Evolutionary conservation across 2,797 vertebrate species (phyloP).

Genomic region (Bradypodion ventrale): DNA sequence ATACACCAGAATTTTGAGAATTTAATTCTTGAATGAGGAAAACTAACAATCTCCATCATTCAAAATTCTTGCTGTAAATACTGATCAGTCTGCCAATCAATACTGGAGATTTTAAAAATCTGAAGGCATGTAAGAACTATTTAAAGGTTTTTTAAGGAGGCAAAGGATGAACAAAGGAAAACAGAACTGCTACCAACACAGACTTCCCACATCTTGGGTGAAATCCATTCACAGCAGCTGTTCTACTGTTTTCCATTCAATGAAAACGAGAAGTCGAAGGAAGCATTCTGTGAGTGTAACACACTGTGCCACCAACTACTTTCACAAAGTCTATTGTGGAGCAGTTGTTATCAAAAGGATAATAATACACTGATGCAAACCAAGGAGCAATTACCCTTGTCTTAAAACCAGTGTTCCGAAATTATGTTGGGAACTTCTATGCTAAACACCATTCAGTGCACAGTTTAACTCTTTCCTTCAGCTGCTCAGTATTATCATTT

Average conservation of each 20-base stretch:
- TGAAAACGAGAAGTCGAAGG: background rate
- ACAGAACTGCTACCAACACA: background rate
- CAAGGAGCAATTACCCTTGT: background rate
- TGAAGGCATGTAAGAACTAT: background rate
- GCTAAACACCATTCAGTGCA: constrained; percentile 1
- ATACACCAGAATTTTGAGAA: background rate
- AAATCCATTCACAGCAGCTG: background rate
- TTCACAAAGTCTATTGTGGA: background rate
- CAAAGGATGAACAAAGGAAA: accelerated
- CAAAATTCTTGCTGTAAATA: constrained; percentile 2
- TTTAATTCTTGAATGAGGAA: background rate
- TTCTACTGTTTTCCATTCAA: background rate
- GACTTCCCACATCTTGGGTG: background rate
- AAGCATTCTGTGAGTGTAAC: background rate
- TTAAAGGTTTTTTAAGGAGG: background rate
- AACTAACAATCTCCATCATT: background rate
- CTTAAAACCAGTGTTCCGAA: background rate
- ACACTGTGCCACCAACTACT: constrained; percentile 14
- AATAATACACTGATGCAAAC: constrained; percentile 14
- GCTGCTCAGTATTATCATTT: background rate
- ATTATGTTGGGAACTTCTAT: constrained; percentile 4
- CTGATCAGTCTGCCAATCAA: background rate
- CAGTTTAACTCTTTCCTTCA: constrained; percentile 7
- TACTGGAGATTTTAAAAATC: background rate
- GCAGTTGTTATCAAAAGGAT: background rate